Percentiles rank a stretch among this genome's conserved stretches.
Conservation (phyloP, 2,888 invertebrate species). For the Leucozona laternaria region DNA sequence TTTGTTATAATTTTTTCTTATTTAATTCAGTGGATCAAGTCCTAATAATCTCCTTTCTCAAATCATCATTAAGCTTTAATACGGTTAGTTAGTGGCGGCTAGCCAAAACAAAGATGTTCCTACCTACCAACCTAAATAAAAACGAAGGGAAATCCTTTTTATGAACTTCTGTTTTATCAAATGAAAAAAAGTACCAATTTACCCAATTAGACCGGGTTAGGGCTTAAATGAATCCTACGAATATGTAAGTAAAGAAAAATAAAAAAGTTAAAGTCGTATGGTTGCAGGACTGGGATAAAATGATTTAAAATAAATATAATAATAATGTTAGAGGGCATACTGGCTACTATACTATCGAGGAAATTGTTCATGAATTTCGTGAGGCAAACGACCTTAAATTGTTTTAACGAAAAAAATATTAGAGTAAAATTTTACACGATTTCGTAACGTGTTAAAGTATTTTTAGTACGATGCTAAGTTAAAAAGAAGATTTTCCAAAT, state of each 20-base stretch:
- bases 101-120: background rate
- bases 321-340: too few relatives aligned
- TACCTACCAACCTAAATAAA: background rate
- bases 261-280: background rate
- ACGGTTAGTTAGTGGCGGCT: background rate
- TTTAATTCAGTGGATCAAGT: constrained; percentile 4
- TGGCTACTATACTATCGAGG: too few relatives aligned
- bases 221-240: background rate
- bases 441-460: too few relatives aligned
- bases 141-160: background rate
- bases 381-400: too few relatives aligned
- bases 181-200: background rate
- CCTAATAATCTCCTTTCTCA: constrained; percentile 3
- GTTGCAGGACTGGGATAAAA: background rate
- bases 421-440: too few relatives aligned
- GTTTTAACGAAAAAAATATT: too few relatives aligned
- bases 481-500: too few relatives aligned
- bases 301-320: background rate
- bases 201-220: background rate
- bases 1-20: background rate
- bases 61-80: constrained; percentile 17
- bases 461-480: too few relatives aligned
- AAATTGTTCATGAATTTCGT: too few relatives aligned
- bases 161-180: background rate
- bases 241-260: background rate